phyloP scores from a whole-genome alignment of 2,888 invertebrate species.

The Notocelia uddmanniana region DNA sequence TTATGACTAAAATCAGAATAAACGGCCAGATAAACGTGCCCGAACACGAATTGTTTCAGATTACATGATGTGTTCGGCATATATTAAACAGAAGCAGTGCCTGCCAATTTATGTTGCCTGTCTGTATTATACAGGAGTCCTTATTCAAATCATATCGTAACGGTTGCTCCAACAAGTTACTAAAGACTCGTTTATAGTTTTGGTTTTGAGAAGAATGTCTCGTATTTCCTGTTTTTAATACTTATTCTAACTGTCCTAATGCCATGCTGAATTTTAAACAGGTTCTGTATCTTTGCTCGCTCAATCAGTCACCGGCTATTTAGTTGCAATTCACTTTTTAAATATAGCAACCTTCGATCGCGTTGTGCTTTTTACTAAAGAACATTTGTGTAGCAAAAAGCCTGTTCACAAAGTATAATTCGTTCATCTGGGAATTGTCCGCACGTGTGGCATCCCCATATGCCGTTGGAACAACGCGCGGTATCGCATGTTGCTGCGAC shows the following conservation, averaged over 20 bases:
- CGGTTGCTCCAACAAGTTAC: conserved; percentile 10
- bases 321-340: background rate
- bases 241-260: conserved; percentile 6
- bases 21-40: conserved; percentile 19
- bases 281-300: background rate
- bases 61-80: conserved; percentile 15
- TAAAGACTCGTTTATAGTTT: conserved; percentile 11
- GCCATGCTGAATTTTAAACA: conserved; percentile 10
- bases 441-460: conserved; percentile 23
- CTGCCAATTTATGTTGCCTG: conserved; percentile 21
- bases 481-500: conserved; percentile 45
- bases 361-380: too few relatives aligned
- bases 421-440: background rate
- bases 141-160: conserved; percentile 4
- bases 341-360: background rate
- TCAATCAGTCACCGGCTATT: conserved; percentile 14
- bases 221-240: conserved; percentile 23
- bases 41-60: conserved; percentile 21
- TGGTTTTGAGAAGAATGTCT: conserved; percentile 24
- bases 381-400: background rate
- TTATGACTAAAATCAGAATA: conserved; percentile 41
- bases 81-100: conserved; percentile 25
- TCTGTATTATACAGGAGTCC: conserved; percentile 14
- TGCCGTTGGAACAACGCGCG: conserved; percentile 46
- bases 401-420: background rate